Base-by-base conservation (phyloP, 2,888 invertebrate species). In the Drosophila ezoana region DNA sequence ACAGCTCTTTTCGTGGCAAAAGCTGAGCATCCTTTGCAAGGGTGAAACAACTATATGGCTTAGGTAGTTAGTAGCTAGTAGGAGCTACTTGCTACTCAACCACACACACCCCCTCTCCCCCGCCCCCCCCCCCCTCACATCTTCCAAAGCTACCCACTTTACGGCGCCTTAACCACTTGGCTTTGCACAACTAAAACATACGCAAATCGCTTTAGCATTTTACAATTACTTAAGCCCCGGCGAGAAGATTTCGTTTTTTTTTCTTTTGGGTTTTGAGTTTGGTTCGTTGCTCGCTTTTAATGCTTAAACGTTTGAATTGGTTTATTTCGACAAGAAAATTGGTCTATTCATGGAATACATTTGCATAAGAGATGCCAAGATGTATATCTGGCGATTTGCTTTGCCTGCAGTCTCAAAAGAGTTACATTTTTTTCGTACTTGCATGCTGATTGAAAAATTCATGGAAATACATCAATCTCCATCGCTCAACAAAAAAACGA, bases 161-260 rank as follows among this genome's bases (percentile, higher is more conserved):
- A 23, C 23, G 23, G 2, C 23, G 23, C 23, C 10, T 62, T 28
- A 54, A 56, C 66, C 72, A 47, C 61, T 80, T 83, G 69, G 65
- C 68, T 83, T 69, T 65, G 37, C 43, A 47, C 63, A 70, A 86
- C 72, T 68, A 70, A 81, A 79, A 77, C 78, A 73, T 64, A 77
- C 73, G 61, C 73, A 72, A 84, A 76, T 72, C 72, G 65, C 70
- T 72, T 72, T 68, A 66, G 63, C 73, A 78, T 60, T 87, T 87
- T 76, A 79, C 83, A 83, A 83, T 83, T 83, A 84, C 87, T 84
- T 79, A 76, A 84, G 76, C 58, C 59, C 54, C 49, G 28, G 28
- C 28, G 20, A 66, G 41, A 64, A 72, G 59, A 58, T 58, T 72
- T 67, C 47, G 37, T 48, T 47, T 65, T 62, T 61, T 23, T 28